Evolutionary conservation across 2,113 vertebrate species (phyloP).

Genomic region (Hippopotamus amphibius): DNA sequence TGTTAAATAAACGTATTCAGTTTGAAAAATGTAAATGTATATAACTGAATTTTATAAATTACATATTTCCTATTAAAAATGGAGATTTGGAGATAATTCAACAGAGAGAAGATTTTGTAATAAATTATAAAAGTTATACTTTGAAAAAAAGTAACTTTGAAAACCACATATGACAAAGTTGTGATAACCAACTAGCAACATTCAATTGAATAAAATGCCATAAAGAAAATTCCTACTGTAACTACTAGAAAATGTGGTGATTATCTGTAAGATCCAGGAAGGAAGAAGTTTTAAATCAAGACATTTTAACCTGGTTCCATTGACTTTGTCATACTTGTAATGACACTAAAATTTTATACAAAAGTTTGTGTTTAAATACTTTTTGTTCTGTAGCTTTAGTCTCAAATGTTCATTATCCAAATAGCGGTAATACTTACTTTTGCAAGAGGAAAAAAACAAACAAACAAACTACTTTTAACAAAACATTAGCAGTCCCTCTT

Average conservation of each 20-base stretch:
- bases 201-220: neutral
- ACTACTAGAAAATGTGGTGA: neutral
- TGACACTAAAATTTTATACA: neutral
- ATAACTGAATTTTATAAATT: neutral
- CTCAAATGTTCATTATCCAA: neutral
- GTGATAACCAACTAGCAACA: slow-evolving; percentile 12
- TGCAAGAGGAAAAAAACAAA: slow-evolving; percentile 4
- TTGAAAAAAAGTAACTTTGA: slow-evolving; percentile 11
- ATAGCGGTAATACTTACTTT: neutral
- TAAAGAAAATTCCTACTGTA: neutral
- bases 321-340: neutral
- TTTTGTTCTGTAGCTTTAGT: neutral
- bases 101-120: neutral
- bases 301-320: neutral
- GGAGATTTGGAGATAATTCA: neutral
- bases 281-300: neutral
- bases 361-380: neutral
- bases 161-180: neutral
- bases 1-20: neutral
- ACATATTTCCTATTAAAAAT: neutral
- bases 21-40: neutral
- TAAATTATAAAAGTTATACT: neutral
- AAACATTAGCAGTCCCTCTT: neutral
- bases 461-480: neutral
- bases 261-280: neutral